Evolutionary conservation across 2,797 vertebrate species (phyloP), one percentile per base, ranked within the genome.

Genomic region (Monodelphis domestica): DNA sequence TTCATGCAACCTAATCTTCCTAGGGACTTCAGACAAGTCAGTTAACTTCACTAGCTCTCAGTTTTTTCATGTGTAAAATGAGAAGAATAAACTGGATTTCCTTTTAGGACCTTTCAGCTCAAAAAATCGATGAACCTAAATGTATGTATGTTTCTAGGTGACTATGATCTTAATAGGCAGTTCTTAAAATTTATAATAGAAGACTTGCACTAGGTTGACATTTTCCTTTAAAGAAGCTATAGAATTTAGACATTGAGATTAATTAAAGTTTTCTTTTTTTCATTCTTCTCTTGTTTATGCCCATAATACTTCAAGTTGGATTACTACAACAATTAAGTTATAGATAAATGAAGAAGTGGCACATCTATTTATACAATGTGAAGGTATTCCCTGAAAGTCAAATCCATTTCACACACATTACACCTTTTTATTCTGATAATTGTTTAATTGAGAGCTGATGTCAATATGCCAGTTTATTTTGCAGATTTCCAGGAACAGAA

Each of bases 401-500:
- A 14, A 70, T 70, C 17, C 63, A 78, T 38, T 78, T 24, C 26
- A 24, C 70, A 26, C 51, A 59, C 33, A 70, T 51, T 53, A 0
- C 9, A 50, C 57, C 91, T 92, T 30, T 93, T 93, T 63, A 89
- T 26, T 95, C 92, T 96, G 88, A 53, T 53, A 29, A 57, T 33
- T 93, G n/a, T 52, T 93, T 57, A 53, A 38, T 26, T 91, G 87
- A 93, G 93, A 92, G 10, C 14, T 57, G 26, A 92, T 11, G 12
- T 51, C 88, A 94, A 93, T 88, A 87, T 88, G 63, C 24, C 54
- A 54, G 90, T 6, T 50, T 50, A 89, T 87, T 59, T 29, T 51
- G 30, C 57, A 52, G 33, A 53, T 92, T 94, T 94, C 70, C 91
- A 95, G 52, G 95, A 53, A 87, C 14, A 91, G 50, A 90, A 87